These are phyloP conservation scores for Tyria jacobaeae DNA, from an alignment of 2,888 invertebrate species.

Conservation along the genomic window DNA sequence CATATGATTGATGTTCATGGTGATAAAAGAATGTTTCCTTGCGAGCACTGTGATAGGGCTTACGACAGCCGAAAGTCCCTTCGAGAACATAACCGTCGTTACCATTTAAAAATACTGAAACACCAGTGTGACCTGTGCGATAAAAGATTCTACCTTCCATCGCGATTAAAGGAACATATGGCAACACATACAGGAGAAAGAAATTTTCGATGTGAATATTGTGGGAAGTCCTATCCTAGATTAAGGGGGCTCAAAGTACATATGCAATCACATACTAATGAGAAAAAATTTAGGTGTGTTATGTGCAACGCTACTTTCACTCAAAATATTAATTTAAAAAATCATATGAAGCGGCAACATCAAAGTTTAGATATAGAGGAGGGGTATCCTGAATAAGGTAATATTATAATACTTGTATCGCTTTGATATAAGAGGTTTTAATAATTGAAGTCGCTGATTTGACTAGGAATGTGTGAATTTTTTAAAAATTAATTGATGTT, in stretches of 20 bases:
- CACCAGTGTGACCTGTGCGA: slow-evolving; percentile 85
- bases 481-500: no score
- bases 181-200: slow-evolving; percentile 79
- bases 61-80: slow-evolving; percentile 78
- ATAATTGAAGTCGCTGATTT: no score
- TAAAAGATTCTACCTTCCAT: slow-evolving; percentile 81
- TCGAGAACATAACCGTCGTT: slow-evolving; percentile 72
- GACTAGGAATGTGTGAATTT: no score
- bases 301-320: slow-evolving; percentile 84
- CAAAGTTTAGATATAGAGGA: slow-evolving; percentile 59
- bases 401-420: not conserved
- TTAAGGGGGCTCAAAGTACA: slow-evolving; percentile 82
- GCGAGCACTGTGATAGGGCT: slow-evolving; percentile 72
- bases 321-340: slow-evolving; percentile 85
- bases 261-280: slow-evolving; percentile 83
- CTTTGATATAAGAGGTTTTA: no score
- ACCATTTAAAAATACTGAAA: slow-evolving; percentile 74
- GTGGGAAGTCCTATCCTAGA: slow-evolving; percentile 77
- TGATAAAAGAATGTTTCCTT: slow-evolving; percentile 69
- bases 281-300: slow-evolving; percentile 83
- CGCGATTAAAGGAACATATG: slow-evolving; percentile 76
- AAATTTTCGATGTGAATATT: slow-evolving; percentile 74
- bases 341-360: slow-evolving; percentile 83
- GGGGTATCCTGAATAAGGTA: slow-evolving; percentile 39
- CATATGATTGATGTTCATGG: slow-evolving; percentile 77